phyloP scores from a whole-genome alignment of 2,888 invertebrate species.

The Hemaris fuciformis region DNA sequence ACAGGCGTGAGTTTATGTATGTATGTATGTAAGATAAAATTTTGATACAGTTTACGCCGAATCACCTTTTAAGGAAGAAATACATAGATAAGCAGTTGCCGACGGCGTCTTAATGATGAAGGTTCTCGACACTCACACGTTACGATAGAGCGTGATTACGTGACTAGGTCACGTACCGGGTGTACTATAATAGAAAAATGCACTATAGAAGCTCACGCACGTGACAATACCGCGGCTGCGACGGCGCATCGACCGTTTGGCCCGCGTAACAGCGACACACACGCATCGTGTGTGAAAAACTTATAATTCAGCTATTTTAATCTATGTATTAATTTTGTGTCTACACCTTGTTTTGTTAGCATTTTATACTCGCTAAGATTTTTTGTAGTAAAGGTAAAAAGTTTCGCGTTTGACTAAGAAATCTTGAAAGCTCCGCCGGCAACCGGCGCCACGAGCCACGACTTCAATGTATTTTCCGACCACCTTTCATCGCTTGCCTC shows the following conservation, averaged over 20 bases:
- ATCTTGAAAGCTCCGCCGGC: constrained; percentile 37
- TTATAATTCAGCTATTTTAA: not conserved
- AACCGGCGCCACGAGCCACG: constrained; percentile 34
- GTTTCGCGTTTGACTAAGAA: no score
- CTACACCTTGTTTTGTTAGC: not conserved
- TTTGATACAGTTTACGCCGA: not conserved
- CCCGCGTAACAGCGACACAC: constrained; percentile 18
- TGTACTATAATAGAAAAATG: constrained; percentile 50
- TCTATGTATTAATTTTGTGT: not conserved
- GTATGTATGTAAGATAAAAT: not conserved
- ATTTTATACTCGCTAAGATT: not conserved
- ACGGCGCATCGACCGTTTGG: not conserved
- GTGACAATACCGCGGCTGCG: constrained; percentile 33
- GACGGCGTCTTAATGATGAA: constrained; percentile 16
- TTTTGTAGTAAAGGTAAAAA: not conserved
- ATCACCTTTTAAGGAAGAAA: not conserved
- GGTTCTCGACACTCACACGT: constrained; percentile 22
- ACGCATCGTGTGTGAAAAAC: constrained; percentile 19
- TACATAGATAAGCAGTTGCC: not conserved
- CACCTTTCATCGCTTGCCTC: constrained; percentile 80
- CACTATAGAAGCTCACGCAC: constrained; percentile 44
- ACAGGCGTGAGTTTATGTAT: no score
- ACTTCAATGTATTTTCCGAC: constrained; percentile 73
- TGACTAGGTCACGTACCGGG: constrained; percentile 68
- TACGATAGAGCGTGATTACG: constrained; percentile 46